Percentiles rank a stretch among this genome's conserved stretches.
These are phyloP conservation scores for Physella acuta DNA, from an alignment of 1,140 invertebrate species.

Conservation along the genomic window DNA sequence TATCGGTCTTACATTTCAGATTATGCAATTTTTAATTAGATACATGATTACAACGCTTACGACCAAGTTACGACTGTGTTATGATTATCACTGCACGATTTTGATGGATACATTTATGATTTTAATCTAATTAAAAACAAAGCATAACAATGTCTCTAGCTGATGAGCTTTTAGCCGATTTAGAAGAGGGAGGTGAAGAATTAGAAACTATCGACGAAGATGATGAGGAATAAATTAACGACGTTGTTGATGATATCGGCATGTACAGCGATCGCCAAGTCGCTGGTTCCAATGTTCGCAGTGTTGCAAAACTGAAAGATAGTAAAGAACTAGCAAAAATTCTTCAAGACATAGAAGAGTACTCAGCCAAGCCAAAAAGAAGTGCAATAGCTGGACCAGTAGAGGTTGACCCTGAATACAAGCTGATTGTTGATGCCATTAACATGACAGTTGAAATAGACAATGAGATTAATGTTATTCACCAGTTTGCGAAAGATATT, in stretches of 20 bases:
- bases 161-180: slow-evolving; percentile 90
- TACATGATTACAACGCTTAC: too few relatives aligned
- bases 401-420: slow-evolving; percentile 93
- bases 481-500: slow-evolving; percentile 95
- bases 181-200: slow-evolving; percentile 75
- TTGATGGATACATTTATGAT: too few relatives aligned
- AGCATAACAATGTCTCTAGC: slow-evolving; percentile 84
- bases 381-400: slow-evolving; percentile 74
- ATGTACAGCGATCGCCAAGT: slow-evolving; percentile 63
- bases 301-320: slow-evolving; percentile 82
- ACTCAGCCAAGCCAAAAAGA: slow-evolving; percentile 67
- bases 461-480: slow-evolving; percentile 87
- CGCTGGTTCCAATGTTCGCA: slow-evolving; percentile 68
- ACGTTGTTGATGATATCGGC: slow-evolving; percentile 53
- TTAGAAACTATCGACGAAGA: slow-evolving; percentile 66
- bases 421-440: slow-evolving; percentile 94
- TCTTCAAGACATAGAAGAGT: slow-evolving; percentile 76
- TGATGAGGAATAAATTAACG: slow-evolving; percentile 46
- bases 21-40: too few relatives aligned
- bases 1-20: too few relatives aligned
- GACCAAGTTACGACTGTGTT: too few relatives aligned
- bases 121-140: too few relatives aligned
- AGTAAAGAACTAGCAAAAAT: slow-evolving; percentile 68
- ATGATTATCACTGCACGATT: too few relatives aligned
- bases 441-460: slow-evolving; percentile 94